Evolutionary conservation across 2,113 vertebrate genomes (phyloP).

Genomic region (Porphyrio hochstetteri): DNA sequence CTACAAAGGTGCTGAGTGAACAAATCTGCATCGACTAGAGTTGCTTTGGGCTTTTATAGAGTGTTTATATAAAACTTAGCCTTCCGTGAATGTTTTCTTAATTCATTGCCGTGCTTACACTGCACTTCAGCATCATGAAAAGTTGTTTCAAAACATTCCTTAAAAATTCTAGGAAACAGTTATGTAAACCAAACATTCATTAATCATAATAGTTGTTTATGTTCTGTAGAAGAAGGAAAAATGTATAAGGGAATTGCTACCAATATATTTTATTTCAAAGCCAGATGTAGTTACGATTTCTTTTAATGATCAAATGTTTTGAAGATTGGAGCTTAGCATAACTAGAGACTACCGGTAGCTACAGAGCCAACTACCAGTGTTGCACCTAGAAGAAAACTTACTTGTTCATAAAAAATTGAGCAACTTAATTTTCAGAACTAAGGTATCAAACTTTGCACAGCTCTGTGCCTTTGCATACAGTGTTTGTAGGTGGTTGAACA

Average conservation of each 20-base stretch:
- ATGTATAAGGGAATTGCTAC: not conserved
- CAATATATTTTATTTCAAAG: not conserved
- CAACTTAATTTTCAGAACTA: not conserved
- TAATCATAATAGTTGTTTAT: not conserved
- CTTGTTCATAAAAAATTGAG: not conserved
- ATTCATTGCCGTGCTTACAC: not conserved
- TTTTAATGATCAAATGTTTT: not conserved
- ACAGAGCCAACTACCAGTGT: not conserved
- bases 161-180: not conserved
- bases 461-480: not conserved
- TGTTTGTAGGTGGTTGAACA: not conserved
- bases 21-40: not conserved
- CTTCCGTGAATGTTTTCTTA: not conserved
- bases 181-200: not conserved
- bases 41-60: not conserved
- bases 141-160: not conserved
- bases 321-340: not conserved
- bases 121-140: not conserved
- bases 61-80: not conserved
- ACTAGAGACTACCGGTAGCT: not conserved
- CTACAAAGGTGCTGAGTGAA: not conserved
- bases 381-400: not conserved
- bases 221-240: not conserved
- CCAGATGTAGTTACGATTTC: not conserved
- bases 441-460: not conserved